These are phyloP conservation scores for Monodelphis domestica DNA, from an alignment of 2,797 vertebrate genomes.

Conservation along the genomic window DNA sequence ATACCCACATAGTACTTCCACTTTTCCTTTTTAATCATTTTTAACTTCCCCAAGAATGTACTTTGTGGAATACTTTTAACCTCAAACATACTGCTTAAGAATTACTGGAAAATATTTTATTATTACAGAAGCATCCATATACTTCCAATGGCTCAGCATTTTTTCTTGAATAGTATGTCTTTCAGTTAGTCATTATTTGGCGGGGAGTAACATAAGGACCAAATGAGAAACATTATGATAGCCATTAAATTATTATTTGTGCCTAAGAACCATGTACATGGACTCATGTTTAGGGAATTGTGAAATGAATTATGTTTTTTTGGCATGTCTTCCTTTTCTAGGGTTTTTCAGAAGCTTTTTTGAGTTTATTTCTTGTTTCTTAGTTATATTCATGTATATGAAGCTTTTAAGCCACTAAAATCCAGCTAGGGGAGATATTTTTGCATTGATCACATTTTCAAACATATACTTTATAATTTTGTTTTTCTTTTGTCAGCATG, in stretches of 20 bases:
- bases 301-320: conserved; percentile 10
- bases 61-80: conserved; percentile 38
- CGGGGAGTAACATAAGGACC: conserved; percentile 25
- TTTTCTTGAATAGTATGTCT: conserved; percentile 35
- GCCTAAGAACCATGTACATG: not conserved
- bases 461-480: not conserved
- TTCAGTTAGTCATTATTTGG: conserved; percentile 35
- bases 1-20: not conserved
- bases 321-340: not conserved
- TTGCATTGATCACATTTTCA: not conserved
- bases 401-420: not conserved
- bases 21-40: conserved; percentile 42
- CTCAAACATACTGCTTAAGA: conserved; percentile 55
- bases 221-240: not conserved
- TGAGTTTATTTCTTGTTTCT: conserved; percentile 13
- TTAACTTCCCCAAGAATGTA: conserved; percentile 50
- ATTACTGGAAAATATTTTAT: conserved; percentile 61
- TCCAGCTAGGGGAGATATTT: not conserved
- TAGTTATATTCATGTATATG: conserved; percentile 40
- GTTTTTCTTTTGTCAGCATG: not conserved
- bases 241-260: not conserved
- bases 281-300: conserved; percentile 10
- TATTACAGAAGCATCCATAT: conserved; percentile 43
- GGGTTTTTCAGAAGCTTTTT: conserved; percentile 17
- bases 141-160: conserved; percentile 22